Percentiles rank a stretch among this genome's conserved stretches.
Conservation (phyloP, 1,140 invertebrate genomes). For the Drosophila bocki region DNA sequence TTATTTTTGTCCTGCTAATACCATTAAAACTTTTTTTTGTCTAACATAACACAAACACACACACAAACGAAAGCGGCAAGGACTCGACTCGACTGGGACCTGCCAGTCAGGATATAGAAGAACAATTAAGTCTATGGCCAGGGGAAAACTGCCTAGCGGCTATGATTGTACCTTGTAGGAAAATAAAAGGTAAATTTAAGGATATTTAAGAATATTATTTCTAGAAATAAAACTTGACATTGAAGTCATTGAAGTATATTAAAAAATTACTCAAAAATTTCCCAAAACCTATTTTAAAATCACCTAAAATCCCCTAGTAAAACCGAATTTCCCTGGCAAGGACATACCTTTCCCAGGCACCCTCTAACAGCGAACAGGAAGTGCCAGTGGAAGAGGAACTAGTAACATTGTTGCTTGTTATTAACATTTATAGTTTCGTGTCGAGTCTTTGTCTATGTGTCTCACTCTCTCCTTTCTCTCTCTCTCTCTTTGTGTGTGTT, state of each 20-base stretch:
- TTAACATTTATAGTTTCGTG: slow-evolving; percentile 83
- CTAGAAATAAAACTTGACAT: background rate
- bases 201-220: background rate
- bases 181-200: background rate
- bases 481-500: background rate
- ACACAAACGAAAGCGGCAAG: slow-evolving; percentile 13
- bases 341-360: slow-evolving; percentile 3
- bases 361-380: slow-evolving; percentile 24
- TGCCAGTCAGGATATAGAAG: slow-evolving; percentile 28
- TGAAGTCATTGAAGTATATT: background rate
- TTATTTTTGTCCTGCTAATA: slow-evolving; percentile 80
- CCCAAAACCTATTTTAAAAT: background rate
- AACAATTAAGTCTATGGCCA: slow-evolving; percentile 34
- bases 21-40: slow-evolving; percentile 81
- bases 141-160: background rate
- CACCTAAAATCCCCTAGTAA: too few species aligned
- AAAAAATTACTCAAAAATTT: too few species aligned
- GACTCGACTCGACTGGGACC: slow-evolving; percentile 17
- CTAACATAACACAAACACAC: slow-evolving; percentile 65
- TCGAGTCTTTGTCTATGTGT: slow-evolving; percentile 39
- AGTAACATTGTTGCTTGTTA: slow-evolving; percentile 79
- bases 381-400: slow-evolving; percentile 53
- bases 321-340: background rate
- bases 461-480: background rate
- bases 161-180: background rate